Conservation (phyloP, 2,113 vertebrate species). For the Hippocampus abdominalis region DNA sequence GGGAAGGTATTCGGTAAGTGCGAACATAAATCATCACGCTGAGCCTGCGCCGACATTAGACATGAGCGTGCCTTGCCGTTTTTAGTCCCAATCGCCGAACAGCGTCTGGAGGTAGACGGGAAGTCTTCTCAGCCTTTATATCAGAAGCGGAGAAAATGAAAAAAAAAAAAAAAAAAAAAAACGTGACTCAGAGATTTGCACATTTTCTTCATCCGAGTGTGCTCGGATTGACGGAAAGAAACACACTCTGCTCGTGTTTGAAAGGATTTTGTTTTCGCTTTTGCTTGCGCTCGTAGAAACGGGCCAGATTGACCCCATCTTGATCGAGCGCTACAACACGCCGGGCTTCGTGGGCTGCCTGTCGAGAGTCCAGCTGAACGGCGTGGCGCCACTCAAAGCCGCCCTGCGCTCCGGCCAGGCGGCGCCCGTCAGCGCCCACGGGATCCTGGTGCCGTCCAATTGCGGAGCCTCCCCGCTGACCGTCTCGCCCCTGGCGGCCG, state of each 20-base stretch:
- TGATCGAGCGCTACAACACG: conserved; percentile 91
- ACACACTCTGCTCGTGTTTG: too few relatives aligned
- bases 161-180: too few relatives aligned
- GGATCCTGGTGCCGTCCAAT: conserved; percentile 92
- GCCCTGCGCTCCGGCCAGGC: conserved; percentile 77
- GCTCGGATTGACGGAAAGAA: too few relatives aligned
- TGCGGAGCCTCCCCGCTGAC: conserved; percentile 91
- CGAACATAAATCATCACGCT: not conserved
- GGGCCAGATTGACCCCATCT: conserved; percentile 87
- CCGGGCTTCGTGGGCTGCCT: conserved; percentile 93
- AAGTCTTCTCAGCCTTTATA: too few relatives aligned
- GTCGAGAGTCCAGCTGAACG: conserved; percentile 89
- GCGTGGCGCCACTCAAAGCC: conserved; percentile 85
- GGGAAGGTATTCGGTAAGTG: conserved; percentile 93
- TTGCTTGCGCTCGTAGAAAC: conserved; percentile 74
- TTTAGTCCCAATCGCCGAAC: not conserved
- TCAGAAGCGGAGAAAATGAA: too few relatives aligned
- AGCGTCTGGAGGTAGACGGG: too few relatives aligned
- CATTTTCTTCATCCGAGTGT: too few relatives aligned
- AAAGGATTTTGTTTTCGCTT: too few relatives aligned
- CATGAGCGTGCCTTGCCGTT: not conserved
- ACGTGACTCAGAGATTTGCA: too few relatives aligned
- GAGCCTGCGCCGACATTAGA: not conserved
- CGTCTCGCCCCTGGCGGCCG: conserved; percentile 84
- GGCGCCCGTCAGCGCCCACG: conserved; percentile 81